Evolutionary conservation across 2,113 vertebrate species (phyloP).

Genomic region (Oncorhynchus kisutch): DNA sequence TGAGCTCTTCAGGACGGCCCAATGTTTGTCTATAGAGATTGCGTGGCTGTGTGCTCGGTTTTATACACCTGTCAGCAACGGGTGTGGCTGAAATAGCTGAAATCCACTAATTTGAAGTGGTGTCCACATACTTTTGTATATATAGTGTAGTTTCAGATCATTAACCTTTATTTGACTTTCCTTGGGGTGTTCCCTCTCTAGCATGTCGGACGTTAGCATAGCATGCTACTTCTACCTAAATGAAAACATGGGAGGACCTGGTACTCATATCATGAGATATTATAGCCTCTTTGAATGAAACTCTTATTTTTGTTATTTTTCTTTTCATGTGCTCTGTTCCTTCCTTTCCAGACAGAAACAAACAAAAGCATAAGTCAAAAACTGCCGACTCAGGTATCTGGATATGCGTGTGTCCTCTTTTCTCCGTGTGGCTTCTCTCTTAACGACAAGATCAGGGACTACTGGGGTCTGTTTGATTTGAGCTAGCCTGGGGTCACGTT

Average conservation of each 20-base stretch:
- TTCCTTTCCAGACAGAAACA: slow-evolving; percentile 91
- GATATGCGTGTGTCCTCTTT: slow-evolving; percentile 63
- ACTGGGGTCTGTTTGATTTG: slow-evolving; percentile 18
- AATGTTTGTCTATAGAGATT: too few relatives aligned
- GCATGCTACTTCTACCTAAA: slow-evolving; percentile 56
- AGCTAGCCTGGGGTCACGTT: not conserved
- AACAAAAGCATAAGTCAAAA: slow-evolving; percentile 93
- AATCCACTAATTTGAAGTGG: too few relatives aligned
- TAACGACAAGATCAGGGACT: slow-evolving; percentile 26
- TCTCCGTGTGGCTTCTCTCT: slow-evolving; percentile 44
- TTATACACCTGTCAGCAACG: too few relatives aligned
- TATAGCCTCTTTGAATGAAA: slow-evolving; percentile 36
- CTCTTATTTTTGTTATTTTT: slow-evolving; percentile 56
- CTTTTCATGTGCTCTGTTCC: slow-evolving; percentile 69
- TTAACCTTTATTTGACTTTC: too few relatives aligned
- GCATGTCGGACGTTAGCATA: slow-evolving; percentile 41
- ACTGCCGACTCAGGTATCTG: slow-evolving; percentile 81
- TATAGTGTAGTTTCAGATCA: too few relatives aligned
- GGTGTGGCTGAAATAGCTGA: too few relatives aligned
- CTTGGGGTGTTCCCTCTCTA: slow-evolving; percentile 20
- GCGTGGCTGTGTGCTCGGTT: too few relatives aligned
- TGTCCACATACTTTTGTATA: too few relatives aligned
- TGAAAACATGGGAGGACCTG: slow-evolving; percentile 28
- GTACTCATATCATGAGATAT: slow-evolving; percentile 22
- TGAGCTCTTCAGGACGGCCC: too few relatives aligned